Evolutionary conservation across 1,140 invertebrate genomes (phyloP), one percentile per base, ranked within the genome.

Genomic region (Neuroterus valhalla): DNA sequence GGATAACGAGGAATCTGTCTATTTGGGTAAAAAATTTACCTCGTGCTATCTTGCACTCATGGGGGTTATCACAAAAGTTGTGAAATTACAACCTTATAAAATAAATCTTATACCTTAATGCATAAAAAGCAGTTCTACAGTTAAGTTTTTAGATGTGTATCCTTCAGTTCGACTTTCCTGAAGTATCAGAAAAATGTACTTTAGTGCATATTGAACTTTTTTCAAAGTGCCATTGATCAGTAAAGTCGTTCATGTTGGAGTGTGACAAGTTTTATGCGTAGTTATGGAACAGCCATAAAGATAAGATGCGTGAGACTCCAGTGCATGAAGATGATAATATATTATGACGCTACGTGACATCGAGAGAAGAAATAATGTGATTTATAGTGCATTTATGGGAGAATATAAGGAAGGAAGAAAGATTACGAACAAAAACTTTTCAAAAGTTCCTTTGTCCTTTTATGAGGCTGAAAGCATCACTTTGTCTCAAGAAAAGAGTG

Each of bases 241-340:
- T 12, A 26, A 26, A 31, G 55, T 3, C 2, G 31, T 62, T 38
- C 6, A 38, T 38, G 23, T 62, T 38, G 2, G 11, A 31, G 31
- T 62, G 14, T 15, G 26, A 14, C 23, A 62, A 62, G 55, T 31
- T 62, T 62, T 62, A 62, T 62, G 55, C 31, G 23, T 31, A 62
- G 55, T 62, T 62, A 82, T 82, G 78, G 80, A 74, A 80, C 80
- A 82, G 80, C 74, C 81, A 74, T 82, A 82, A 82, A 80, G 81
- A 82, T 82, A 82, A 69, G 21, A 19, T n/a, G 2, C 43, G 62
- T 71, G 52, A 68, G 50, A 44, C 23, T 52, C 44, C 66, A 15
- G 55, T 31, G 74, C 46, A 62, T 62, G 31, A 15, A 62, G 11
- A 17, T 19, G 46, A 48, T 48, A 62, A 31, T 31, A 62, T 23